A percentile compares a stretch with the other conserved stretches of the same genome.
These are phyloP conservation scores for Cepaea nemoralis DNA, from an alignment of 1,140 invertebrate genomes.

Conservation along the genomic window DNA sequence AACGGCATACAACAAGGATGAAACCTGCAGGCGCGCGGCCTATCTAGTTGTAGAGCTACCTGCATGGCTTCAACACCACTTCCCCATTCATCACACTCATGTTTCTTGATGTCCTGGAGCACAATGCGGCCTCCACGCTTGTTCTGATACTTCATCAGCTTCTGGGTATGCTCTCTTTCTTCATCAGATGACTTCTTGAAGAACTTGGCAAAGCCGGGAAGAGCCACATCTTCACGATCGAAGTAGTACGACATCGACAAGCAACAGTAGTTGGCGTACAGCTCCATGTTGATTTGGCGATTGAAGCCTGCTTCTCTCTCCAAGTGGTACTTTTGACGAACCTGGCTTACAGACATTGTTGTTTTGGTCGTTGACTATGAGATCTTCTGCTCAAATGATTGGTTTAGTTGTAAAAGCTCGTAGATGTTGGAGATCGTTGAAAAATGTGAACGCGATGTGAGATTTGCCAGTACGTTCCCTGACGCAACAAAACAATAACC, in stretches of 20 bases:
- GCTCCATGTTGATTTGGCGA: constrained; percentile 90
- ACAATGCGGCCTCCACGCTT: constrained; percentile 83
- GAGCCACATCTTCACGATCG: constrained; percentile 84
- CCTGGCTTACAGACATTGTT: constrained; percentile 61
- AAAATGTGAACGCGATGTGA: constrained; percentile 3
- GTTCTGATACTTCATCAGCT: constrained; percentile 84
- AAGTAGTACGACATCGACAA: constrained; percentile 88
- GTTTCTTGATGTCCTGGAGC: constrained; percentile 73
- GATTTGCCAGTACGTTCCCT: constrained; percentile 64
- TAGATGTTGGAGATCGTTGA: neutral
- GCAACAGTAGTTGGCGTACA: constrained; percentile 87
- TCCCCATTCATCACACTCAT: constrained; percentile 77
- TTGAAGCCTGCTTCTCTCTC: constrained; percentile 85
- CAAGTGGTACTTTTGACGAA: constrained; percentile 83
- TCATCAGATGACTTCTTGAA: constrained; percentile 82
- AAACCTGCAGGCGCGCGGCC: too few relatives aligned
- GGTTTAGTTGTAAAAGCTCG: neutral
- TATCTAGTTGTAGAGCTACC: constrained; percentile 75
- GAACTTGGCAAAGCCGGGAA: constrained; percentile 81
- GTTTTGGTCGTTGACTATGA: neutral
- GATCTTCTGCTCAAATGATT: neutral
- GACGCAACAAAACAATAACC: constrained; percentile 64
- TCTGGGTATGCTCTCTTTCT: constrained; percentile 83
- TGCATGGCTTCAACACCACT: constrained; percentile 79
- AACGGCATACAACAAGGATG: too few relatives aligned